Conservation (phyloP, 1,140 invertebrate species). For the Eueides isabella region DNA sequence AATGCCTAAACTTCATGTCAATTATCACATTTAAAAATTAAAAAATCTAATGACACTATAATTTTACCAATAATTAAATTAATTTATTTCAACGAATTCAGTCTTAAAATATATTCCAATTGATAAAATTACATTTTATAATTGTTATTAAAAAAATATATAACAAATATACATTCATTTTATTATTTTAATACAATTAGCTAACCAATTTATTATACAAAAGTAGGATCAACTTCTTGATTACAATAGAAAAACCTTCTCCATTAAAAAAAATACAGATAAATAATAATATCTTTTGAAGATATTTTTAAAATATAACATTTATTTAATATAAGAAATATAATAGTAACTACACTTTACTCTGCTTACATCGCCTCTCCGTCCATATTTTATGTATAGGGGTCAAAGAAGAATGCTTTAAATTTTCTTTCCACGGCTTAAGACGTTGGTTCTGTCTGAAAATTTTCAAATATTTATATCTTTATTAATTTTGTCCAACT, state of each 20-base stretch:
- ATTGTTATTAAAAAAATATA: too few relatives aligned
- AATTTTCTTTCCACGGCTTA: constrained; percentile 41
- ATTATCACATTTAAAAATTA: background rate
- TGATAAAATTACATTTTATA: background rate
- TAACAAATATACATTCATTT: too few relatives aligned
- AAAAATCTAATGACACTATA: too few relatives aligned
- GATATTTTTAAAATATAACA: too few relatives aligned
- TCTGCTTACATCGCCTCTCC: constrained; percentile 53
- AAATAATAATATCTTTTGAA: too few relatives aligned
- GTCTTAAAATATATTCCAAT: constrained; percentile 2
- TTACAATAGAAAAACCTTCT: too few relatives aligned
- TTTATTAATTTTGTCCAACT: constrained; percentile 38
- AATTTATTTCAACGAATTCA: background rate
- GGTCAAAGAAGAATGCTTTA: constrained; percentile 35
- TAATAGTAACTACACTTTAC: constrained; percentile 36
- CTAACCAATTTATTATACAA: too few relatives aligned
- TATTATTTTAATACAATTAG: too few relatives aligned
- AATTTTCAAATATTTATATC: constrained; percentile 40
- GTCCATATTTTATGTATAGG: constrained; percentile 61
- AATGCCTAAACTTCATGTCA: background rate
- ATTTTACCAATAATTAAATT: background rate
- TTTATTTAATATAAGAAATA: background rate
- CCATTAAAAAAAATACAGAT: too few relatives aligned
- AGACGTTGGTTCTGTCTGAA: constrained; percentile 58
- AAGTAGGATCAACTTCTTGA: too few relatives aligned